Evolutionary conservation across 2,113 vertebrate genomes (phyloP), one percentile per base, ranked within the genome.

Genomic region (Abramis brama): DNA sequence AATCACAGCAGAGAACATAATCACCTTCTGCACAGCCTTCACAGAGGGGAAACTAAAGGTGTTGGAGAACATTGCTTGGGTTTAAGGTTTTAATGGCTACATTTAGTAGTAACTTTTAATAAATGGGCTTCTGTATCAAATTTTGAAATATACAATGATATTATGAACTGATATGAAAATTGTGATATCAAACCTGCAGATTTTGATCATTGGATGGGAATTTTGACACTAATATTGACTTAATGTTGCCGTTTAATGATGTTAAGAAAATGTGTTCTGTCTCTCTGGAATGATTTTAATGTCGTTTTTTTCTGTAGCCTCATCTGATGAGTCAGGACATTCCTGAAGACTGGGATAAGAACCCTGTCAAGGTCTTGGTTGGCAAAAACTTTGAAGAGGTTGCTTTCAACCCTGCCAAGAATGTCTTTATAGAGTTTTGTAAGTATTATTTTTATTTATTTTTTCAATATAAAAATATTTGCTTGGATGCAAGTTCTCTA

Each of bases 301-400:
- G 68, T 71, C 1, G 36, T 9, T 71, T 79, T 79, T 25, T 17
- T 83, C 75, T 90, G 2, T 90, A 99, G 98, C 96, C 98, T 12
- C 98, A 99, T 90, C 93, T 99, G 83, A 99, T 99, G 98, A 99
- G 97, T 92, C 97, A 99, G 88, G 98, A 99, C 87, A 94, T 99
- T 87, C 96, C 98, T 6, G 96, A 97, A 1, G 98, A 99, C 93
- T 99, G 98, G 98, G 96, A 99, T 92, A 97, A 96, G 87, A 97
- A 85, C 83, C 95, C 98, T 0, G 98, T 99, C 57, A 98, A 94
- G 89, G 94, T 98, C 85, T 92, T 99, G 73, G 98, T 99, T 0
- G 98, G 98, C 30, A 98, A 96, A 88, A 99, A 99, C 92, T 99
- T 99, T 2, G 98, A 99, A 80, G 97, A 99, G 85, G 93, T 99